Evolutionary conservation across 1,140 invertebrate species (phyloP), one percentile per base, ranked within the genome.

Genomic region (Camponotus pennsylvanicus): DNA sequence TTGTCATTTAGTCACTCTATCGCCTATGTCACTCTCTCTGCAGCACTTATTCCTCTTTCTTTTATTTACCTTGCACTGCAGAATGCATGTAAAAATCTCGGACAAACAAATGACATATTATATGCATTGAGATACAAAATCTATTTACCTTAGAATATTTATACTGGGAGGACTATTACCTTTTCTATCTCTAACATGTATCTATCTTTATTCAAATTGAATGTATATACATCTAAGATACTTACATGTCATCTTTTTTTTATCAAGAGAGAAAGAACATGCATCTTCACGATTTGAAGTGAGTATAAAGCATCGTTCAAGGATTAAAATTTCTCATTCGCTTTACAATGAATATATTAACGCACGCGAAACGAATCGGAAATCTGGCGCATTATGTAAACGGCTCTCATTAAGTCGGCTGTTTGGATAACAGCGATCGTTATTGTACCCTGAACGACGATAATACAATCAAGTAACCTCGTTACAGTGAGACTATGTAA

Each of bases 361-460:
- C 45, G 27, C 27, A 27, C 27, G 27, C 1, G 13, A 18, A 71
- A 52, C 27, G 8, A 49, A 15, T 13, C 8, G 7, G 45, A 1
- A 9, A 9, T n/a, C 5, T 27, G 18, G 52, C 37, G 21, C 78
- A 40, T 82, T 82, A 52, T 52, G 64, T 8, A 55, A 80, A 80
- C 59, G 11, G 61, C 21, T 42, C n/a, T 57, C 15, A 34, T 59
- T 45, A 57, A 11, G 42, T 13, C 34, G 37, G 7, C 18, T 13
- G 21, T 45, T 11, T 13, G 13, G 18, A 11, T 27, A 52, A 52
- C 37, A 70, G 34, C 42, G 6, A 45, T 2, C n/a, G 7, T 63
- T 71, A 70, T 71, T 71, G 11, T 45, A 13, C 66, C 11, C 27
- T 49, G 18, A 83, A 59, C 66, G 11, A 37, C 27, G 27, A 61